Percentiles rank a stretch among this genome's conserved stretches.
Conservation (phyloP, 2,888 invertebrate genomes). For the Hetaerina titia region DNA sequence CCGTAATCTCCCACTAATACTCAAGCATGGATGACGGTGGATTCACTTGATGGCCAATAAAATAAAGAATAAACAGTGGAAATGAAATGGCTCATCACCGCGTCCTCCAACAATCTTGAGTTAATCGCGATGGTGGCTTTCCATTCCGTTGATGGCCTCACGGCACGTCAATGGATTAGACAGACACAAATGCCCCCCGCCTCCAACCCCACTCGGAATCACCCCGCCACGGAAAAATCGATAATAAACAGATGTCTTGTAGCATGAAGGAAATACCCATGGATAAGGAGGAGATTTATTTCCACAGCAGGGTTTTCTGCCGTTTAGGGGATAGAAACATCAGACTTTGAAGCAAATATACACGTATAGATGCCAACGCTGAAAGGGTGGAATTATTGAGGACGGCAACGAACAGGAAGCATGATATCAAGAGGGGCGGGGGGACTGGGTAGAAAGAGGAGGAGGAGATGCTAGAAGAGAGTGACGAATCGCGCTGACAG, state of each 20-base stretch:
- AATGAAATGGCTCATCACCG: constrained; percentile 22
- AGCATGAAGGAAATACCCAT: neutral
- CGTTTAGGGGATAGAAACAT: too few species aligned
- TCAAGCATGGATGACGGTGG: neutral
- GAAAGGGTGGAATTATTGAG: neutral
- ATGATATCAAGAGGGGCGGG: neutral
- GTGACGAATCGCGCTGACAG: neutral
- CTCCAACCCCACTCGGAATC: neutral
- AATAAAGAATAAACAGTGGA: constrained; percentile 6
- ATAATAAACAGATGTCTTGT: constrained; percentile 2
- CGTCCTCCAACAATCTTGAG: neutral
- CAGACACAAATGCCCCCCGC: neutral
- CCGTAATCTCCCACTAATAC: neutral
- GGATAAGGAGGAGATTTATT: neutral
- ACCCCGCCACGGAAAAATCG: neutral
- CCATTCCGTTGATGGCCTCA: neutral
- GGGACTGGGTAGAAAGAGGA: neutral
- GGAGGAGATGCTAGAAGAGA: neutral
- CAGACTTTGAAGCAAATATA: too few species aligned
- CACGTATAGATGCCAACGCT: neutral
- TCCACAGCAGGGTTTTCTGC: neutral
- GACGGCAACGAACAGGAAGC: neutral
- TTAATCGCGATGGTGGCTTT: constrained; percentile 17
- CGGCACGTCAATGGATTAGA: constrained; percentile 8
- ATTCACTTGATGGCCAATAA: constrained; percentile 9